A percentile compares a stretch with the other conserved stretches of the same genome.
Evolutionary conservation across 2,888 invertebrate genomes (phyloP).

Genomic region (Ypsolopha scabrella): DNA sequence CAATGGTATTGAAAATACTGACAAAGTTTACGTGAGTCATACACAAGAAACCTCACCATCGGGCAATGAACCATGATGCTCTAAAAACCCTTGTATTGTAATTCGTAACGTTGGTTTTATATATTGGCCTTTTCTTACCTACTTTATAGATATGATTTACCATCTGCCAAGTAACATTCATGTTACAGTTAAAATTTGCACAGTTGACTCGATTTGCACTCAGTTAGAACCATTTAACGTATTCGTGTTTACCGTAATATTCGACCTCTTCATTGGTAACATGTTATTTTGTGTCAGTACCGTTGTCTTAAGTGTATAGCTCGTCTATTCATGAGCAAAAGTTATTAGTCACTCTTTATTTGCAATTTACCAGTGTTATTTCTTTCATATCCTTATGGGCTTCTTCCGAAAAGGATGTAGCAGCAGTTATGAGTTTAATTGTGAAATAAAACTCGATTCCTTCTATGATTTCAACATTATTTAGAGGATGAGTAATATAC

Average conservation of each 20-base stretch:
- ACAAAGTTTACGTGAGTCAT: neutral
- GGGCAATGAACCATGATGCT: neutral
- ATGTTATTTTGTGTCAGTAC: neutral
- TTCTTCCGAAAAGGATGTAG: too few relatives aligned
- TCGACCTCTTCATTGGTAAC: neutral
- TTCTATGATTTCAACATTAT: too few relatives aligned
- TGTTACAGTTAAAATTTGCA: too few relatives aligned
- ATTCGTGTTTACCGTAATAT: neutral
- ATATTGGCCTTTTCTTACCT: neutral
- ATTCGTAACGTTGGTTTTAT: neutral
- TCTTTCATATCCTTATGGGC: too few relatives aligned
- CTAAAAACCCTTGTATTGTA: neutral
- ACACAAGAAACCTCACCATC: neutral
- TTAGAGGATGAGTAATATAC: too few relatives aligned
- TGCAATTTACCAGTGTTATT: neutral
- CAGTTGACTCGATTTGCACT: neutral
- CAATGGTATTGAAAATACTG: too few relatives aligned
- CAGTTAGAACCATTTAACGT: neutral
- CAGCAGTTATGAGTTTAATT: too few relatives aligned
- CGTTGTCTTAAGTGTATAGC: neutral
- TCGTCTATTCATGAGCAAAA: neutral
- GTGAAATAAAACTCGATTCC: too few relatives aligned
- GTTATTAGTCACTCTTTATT: neutral
- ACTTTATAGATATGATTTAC: neutral
- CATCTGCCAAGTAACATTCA: too few relatives aligned